phyloP scores from a whole-genome alignment of 2,888 invertebrate genomes.

The Drosophila birchii region DNA sequence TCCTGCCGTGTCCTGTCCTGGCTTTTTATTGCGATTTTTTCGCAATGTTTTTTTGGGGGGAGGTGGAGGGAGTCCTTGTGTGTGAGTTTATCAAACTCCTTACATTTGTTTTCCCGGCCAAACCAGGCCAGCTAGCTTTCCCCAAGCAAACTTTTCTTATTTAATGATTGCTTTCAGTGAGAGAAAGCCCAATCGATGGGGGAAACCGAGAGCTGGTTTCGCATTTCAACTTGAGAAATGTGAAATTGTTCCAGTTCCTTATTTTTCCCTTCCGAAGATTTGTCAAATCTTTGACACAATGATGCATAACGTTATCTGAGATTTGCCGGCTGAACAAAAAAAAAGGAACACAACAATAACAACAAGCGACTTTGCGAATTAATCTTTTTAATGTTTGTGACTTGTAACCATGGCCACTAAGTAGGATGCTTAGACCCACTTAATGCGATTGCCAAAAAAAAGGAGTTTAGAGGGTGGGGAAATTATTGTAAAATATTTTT shows the following conservation, averaged over 20 bases:
- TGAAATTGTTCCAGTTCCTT: conserved; percentile 65
- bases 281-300: conserved; percentile 79
- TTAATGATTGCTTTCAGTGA: conserved; percentile 70
- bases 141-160: conserved; percentile 53
- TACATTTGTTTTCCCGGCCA: conserved; percentile 77
- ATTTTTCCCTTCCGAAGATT: conserved; percentile 56
- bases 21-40: conserved; percentile 72
- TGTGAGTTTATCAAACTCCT: conserved; percentile 74
- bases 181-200: conserved; percentile 61
- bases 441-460: conserved; percentile 67
- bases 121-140: conserved; percentile 47
- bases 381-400: conserved; percentile 80
- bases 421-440: conserved; percentile 58
- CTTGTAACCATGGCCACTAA: conserved; percentile 55
- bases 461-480: background rate
- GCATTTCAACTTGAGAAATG: conserved; percentile 66
- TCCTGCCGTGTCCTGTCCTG: conserved; percentile 68
- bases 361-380: conserved; percentile 72
- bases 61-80: conserved; percentile 20
- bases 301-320: conserved; percentile 78
- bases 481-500: conserved; percentile 33
- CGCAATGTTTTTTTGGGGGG: conserved; percentile 26
- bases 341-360: conserved; percentile 25
- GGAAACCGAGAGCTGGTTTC: conserved; percentile 61
- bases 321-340: conserved; percentile 49